Conservation (phyloP, 2,113 vertebrate species). For the Ondatra zibethicus region DNA sequence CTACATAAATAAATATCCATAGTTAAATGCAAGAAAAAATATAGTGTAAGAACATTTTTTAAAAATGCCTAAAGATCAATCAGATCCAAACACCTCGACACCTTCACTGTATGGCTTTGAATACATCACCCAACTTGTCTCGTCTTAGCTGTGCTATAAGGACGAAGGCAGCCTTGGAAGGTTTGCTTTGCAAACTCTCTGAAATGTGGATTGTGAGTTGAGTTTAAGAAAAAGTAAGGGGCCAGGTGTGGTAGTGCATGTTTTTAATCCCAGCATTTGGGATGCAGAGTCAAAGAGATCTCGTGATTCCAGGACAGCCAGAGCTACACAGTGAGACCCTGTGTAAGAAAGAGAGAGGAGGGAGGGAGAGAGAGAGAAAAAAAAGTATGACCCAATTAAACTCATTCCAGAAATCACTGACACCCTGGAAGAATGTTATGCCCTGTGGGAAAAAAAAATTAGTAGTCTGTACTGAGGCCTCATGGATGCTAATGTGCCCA, state of each 20-base stretch:
- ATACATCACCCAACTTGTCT: neutral
- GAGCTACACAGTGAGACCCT: neutral
- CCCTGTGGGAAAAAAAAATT: neutral
- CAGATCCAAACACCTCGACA: neutral
- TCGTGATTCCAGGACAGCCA: neutral
- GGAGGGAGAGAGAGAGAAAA: fast-evolving
- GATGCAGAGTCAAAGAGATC: neutral
- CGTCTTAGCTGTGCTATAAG: neutral
- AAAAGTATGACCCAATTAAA: constrained; percentile 11
- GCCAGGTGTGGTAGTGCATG: too few species aligned
- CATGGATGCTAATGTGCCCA: neutral
- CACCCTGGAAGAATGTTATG: neutral
- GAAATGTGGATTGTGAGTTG: neutral
- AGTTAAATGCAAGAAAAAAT: neutral
- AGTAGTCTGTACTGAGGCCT: neutral
- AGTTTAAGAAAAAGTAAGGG: constrained; percentile 12
- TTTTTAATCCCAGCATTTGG: neutral
- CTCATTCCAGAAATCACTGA: constrained; percentile 2
- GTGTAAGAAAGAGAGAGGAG: neutral
- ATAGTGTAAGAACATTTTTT: neutral
- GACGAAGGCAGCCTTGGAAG: neutral
- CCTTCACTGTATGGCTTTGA: neutral
- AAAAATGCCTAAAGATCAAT: neutral
- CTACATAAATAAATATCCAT: neutral
- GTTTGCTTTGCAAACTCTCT: constrained; percentile 29